A percentile compares a stretch with the other conserved stretches of the same genome.
phyloP scores from a whole-genome alignment of 1,140 invertebrate genomes.

The Nixonia krombeini region DNA sequence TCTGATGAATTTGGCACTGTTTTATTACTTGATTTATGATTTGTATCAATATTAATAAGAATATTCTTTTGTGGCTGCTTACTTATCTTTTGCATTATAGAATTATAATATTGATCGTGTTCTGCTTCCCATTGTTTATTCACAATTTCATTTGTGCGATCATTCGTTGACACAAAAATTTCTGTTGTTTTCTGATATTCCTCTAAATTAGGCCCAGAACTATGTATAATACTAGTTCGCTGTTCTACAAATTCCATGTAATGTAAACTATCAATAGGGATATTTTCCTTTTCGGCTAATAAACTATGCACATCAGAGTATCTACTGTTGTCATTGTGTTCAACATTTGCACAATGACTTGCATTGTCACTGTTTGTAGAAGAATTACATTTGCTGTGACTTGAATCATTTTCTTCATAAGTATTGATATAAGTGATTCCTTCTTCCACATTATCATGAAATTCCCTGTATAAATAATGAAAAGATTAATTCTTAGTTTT shows the following conservation, averaged over 20 bases:
- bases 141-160: no score
- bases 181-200: not conserved
- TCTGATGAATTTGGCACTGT: no score
- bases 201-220: not conserved
- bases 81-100: no score
- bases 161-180: no score
- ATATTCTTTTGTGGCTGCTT: no score
- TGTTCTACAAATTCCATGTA: not conserved
- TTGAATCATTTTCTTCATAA: constrained; percentile 57
- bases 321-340: not conserved
- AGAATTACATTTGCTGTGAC: constrained; percentile 19
- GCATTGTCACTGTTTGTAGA: not conserved
- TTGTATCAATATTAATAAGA: no score
- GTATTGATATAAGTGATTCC: constrained; percentile 59
- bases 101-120: no score
- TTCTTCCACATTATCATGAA: constrained; percentile 54
- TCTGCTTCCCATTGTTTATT: no score
- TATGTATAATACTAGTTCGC: not conserved
- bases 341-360: not conserved
- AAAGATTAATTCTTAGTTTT: not conserved
- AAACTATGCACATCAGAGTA: not conserved
- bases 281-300: constrained; percentile 11
- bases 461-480: constrained; percentile 52
- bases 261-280: not conserved
- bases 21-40: no score